A percentile compares a stretch with the other conserved stretches of the same genome.
Evolutionary conservation across 1,140 invertebrate species (phyloP).

Genomic region (Zaprionus capensis): DNA sequence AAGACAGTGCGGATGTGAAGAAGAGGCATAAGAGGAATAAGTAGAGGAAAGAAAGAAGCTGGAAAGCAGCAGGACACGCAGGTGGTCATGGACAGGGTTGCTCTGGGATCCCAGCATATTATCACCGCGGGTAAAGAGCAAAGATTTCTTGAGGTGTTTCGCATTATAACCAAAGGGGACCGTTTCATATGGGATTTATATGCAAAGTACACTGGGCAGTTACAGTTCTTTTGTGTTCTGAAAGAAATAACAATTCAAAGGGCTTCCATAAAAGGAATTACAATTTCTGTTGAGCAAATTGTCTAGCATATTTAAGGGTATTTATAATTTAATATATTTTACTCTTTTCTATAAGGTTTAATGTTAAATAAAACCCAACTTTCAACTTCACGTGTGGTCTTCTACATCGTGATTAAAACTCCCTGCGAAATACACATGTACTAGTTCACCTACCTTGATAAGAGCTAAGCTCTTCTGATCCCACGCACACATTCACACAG

Average conservation of each 20-base stretch:
- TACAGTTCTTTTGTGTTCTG: not conserved
- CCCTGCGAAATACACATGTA: not conserved
- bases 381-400: not conserved
- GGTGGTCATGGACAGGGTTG: not conserved
- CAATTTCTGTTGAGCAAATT: not conserved
- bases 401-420: not conserved
- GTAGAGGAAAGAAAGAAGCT: not conserved
- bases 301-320: not conserved
- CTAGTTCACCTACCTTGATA: conserved; percentile 40
- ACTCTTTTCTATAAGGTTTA: not conserved
- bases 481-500: conserved; percentile 27
- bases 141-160: conserved; percentile 34
- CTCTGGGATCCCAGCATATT: not conserved
- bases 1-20: conserved; percentile 9
- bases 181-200: conserved; percentile 8
- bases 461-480: conserved; percentile 72
- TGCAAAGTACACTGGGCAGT: not conserved
- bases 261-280: not conserved
- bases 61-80: not conserved
- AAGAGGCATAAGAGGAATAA: not conserved
- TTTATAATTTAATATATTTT: not conserved
- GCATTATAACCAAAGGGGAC: conserved; percentile 8
- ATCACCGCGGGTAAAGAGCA: conserved; percentile 13
- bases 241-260: not conserved
- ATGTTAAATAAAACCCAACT: too few relatives aligned